Percentiles rank a stretch among this genome's conserved stretches.
These are phyloP conservation scores for Mesoclemmys tuberculata DNA, from an alignment of 2,113 vertebrate species.

Conservation along the genomic window DNA sequence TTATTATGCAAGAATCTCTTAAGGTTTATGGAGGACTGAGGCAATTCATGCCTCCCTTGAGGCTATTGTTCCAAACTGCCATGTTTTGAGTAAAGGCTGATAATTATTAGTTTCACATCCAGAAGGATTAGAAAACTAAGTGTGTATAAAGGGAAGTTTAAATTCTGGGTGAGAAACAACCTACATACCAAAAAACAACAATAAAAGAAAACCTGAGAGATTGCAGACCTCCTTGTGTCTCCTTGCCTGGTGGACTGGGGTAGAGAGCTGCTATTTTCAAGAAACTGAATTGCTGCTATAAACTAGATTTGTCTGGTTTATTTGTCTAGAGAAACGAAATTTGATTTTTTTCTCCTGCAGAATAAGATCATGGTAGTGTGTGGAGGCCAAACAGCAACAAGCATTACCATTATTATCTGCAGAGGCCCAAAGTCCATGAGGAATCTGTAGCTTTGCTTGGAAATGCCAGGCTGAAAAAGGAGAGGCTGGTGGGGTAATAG, in stretches of 20 bases:
- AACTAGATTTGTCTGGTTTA: neutral
- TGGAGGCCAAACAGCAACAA: slow-evolving; percentile 10
- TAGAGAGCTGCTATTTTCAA: slow-evolving; percentile 29
- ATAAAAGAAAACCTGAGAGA: neutral
- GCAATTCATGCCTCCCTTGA: neutral
- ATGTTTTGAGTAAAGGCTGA: neutral
- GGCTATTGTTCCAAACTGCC: neutral
- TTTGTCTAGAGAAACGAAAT: neutral
- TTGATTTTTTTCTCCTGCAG: neutral
- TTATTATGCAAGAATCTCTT: neutral
- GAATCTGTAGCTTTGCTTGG: neutral
- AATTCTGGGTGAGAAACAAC: slow-evolving; percentile 24
- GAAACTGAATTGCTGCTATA: slow-evolving; percentile 10
- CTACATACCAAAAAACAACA: slow-evolving; percentile 29
- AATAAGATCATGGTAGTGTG: neutral
- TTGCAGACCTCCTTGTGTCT: neutral
- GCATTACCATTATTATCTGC: neutral
- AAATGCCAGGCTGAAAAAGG: too few species aligned
- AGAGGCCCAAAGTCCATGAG: neutral
- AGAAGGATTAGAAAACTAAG: neutral
- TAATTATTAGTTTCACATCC: neutral
- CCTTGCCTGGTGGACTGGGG: neutral
- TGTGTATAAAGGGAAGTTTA: neutral
- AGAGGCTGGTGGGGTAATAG: too few species aligned
- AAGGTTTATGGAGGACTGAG: neutral